A percentile compares a stretch with the other conserved stretches of the same genome.
Conservation (phyloP, 1,140 invertebrate genomes). For the Calephelis virginiensis region DNA sequence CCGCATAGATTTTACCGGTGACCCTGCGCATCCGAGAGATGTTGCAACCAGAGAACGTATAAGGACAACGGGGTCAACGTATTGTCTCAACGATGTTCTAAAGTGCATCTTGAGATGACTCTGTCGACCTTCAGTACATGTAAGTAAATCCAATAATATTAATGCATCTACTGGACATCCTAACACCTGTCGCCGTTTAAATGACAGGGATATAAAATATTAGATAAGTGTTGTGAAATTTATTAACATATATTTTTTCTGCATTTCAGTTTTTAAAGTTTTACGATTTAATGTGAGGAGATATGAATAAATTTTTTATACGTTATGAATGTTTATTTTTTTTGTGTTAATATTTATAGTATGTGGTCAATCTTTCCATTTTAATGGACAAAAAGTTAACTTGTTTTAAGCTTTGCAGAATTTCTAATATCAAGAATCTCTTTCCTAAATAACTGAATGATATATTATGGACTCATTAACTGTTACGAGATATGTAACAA, state of each 20-base stretch:
- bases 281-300: too few relatives aligned
- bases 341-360: neutral
- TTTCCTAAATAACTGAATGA: too few relatives aligned
- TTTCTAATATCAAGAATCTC: too few relatives aligned
- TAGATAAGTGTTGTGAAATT: neutral
- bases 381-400: too few relatives aligned
- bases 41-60: constrained; percentile 41
- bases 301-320: neutral
- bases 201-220: neutral
- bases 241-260: too few relatives aligned
- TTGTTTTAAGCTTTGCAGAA: too few relatives aligned
- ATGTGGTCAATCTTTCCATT: too few relatives aligned
- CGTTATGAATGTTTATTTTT: too few relatives aligned
- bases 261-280: too few relatives aligned
- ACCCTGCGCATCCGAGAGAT: constrained; percentile 28
- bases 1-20: constrained; percentile 24
- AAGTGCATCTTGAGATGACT: constrained; percentile 46
- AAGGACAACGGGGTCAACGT: constrained; percentile 47
- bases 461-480: too few relatives aligned
- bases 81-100: constrained; percentile 43
- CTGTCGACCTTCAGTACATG: constrained; percentile 37
- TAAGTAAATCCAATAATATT: constrained; percentile 14
- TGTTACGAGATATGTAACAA: too few relatives aligned
- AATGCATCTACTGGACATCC: constrained; percentile 11
- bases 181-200: neutral